These are phyloP conservation scores for Coenonympha glycerion DNA, from an alignment of 2,888 invertebrate genomes.

Conservation along the genomic window DNA sequence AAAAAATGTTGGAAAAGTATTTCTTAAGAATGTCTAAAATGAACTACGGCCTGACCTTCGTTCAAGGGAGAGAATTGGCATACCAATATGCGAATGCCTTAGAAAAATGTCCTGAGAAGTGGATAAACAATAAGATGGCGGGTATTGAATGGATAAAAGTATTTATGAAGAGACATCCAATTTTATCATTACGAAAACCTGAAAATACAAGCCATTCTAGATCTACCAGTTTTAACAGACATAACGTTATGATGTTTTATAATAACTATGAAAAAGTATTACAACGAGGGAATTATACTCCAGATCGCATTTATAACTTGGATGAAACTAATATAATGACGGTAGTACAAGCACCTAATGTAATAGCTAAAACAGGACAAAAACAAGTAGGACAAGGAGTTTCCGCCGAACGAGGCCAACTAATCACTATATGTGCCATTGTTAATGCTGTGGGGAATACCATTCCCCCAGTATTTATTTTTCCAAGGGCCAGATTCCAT, in stretches of 20 bases:
- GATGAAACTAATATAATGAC: slow-evolving; percentile 36
- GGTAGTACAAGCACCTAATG: slow-evolving; percentile 31
- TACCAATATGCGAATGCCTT: neutral
- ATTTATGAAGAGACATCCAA: too few species aligned
- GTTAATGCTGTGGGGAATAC: slow-evolving; percentile 30
- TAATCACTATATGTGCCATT: slow-evolving; percentile 27
- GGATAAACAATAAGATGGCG: too few species aligned
- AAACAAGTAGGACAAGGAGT: slow-evolving; percentile 26
- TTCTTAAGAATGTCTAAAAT: neutral
- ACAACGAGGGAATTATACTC: slow-evolving; percentile 13
- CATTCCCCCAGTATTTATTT: slow-evolving; percentile 33
- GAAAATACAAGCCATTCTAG: too few species aligned
- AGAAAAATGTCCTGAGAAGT: neutral
- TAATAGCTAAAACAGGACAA: slow-evolving; percentile 25
- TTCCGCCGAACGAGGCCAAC: slow-evolving; percentile 29
- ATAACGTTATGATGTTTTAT: slow-evolving; percentile 13
- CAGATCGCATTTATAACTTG: slow-evolving; percentile 23
- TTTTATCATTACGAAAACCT: too few species aligned
- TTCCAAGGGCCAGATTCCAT: slow-evolving; percentile 27
- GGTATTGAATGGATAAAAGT: too few species aligned
- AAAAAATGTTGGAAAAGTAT: too few species aligned
- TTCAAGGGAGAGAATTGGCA: neutral
- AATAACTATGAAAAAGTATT: slow-evolving; percentile 18
- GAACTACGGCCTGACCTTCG: neutral
- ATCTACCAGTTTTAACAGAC: slow-evolving; percentile 14